Evolutionary conservation across 2,113 vertebrate species (phyloP).

Genomic region (Rhinoderma darwinii): DNA sequence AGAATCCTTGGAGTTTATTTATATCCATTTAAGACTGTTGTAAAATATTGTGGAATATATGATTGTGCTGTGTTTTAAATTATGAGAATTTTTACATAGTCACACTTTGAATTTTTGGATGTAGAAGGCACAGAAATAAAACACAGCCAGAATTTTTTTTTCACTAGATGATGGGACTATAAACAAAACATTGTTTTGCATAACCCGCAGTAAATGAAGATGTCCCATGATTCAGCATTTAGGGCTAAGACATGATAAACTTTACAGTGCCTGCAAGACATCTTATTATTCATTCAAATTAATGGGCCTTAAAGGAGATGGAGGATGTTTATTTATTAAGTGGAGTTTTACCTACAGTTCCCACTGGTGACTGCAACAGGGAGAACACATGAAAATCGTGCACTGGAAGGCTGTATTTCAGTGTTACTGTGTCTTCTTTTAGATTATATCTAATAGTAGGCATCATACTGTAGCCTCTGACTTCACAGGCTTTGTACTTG

Average conservation of each 20-base stretch:
- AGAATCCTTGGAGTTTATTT: slow-evolving; percentile 31
- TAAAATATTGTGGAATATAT: slow-evolving; percentile 31
- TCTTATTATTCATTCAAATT: slow-evolving; percentile 48
- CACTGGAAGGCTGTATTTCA: neutral
- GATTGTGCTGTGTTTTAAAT: slow-evolving; percentile 31
- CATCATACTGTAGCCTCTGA: neutral
- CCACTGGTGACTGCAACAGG: slow-evolving; percentile 18
- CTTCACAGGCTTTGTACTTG: neutral
- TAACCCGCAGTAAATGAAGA: slow-evolving; percentile 44
- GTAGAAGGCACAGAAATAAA: slow-evolving; percentile 34
- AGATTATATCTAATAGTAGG: neutral
- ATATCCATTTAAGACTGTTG: slow-evolving; percentile 28
- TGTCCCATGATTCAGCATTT: slow-evolving; percentile 40
- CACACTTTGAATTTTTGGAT: slow-evolving; percentile 36
- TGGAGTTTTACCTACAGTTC: slow-evolving; percentile 20
- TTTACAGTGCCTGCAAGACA: slow-evolving; percentile 42
- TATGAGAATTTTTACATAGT: slow-evolving; percentile 16
- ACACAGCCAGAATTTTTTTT: slow-evolving; percentile 26
- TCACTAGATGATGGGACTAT: slow-evolving; percentile 31
- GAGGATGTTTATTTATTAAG: slow-evolving; percentile 43
- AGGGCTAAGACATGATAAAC: slow-evolving; percentile 39
- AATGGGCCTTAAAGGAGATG: slow-evolving; percentile 37
- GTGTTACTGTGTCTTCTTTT: neutral
- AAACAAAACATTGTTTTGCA: slow-evolving; percentile 51
- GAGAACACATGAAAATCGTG: neutral